Evolutionary conservation across 2,888 invertebrate genomes (phyloP).

Genomic region (Lithosia quadra): DNA sequence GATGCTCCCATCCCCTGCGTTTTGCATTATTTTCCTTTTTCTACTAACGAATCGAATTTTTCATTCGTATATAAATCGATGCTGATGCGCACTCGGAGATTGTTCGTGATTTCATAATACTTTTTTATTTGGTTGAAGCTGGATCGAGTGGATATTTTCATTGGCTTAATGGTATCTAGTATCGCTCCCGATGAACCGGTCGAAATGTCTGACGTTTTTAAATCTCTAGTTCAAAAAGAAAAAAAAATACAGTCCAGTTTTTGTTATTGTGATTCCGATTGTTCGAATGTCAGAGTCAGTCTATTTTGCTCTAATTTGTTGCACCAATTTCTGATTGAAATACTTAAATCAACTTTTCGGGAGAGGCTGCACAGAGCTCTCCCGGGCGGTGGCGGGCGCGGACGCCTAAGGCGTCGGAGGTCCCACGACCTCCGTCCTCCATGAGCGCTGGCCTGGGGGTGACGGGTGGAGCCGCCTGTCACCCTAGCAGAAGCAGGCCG

Average conservation of each 20-base stretch:
- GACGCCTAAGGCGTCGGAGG: no score
- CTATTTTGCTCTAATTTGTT: no score
- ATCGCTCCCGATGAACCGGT: constrained; percentile 1
- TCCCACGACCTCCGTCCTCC: no score
- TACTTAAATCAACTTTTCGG: no score
- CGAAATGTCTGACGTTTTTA: background rate
- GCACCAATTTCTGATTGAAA: no score
- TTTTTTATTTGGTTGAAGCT: constrained; percentile 36
- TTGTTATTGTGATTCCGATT: background rate
- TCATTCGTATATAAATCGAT: constrained; percentile 72
- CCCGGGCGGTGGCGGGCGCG: no score
- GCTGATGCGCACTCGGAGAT: constrained; percentile 59
- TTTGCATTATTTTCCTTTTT: constrained; percentile 82
- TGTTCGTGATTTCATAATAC: constrained; percentile 40
- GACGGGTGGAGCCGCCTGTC: no score
- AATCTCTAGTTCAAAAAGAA: no score
- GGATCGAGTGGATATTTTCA: constrained; percentile 18
- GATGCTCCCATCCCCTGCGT: constrained; percentile 72
- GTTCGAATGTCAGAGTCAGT: background rate
- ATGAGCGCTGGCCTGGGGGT: no score
- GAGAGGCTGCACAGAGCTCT: no score
- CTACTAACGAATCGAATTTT: constrained; percentile 82
- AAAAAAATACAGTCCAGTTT: background rate
- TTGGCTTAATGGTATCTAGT: constrained; percentile 10
- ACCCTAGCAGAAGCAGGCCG: no score